A percentile compares a stretch with the other conserved stretches of the same genome.
phyloP scores from a whole-genome alignment of 2,113 vertebrate genomes.

The Antennarius striatus region DNA sequence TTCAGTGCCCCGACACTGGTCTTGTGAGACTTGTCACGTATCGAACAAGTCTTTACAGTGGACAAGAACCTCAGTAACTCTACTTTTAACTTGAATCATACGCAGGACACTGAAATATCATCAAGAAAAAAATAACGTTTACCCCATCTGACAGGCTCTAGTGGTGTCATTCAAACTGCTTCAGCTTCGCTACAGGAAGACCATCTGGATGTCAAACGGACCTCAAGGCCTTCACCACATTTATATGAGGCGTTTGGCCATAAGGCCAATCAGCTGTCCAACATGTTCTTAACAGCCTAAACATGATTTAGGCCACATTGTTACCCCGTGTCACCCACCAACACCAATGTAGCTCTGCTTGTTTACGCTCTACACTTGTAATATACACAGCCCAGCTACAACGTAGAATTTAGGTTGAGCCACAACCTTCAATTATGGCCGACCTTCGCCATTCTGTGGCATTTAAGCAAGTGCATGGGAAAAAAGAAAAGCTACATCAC shows the following conservation, averaged over 20 bases:
- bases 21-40: neutral
- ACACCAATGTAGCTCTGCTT: slow-evolving; percentile 34
- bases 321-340: slow-evolving; percentile 54
- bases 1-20: too few relatives aligned
- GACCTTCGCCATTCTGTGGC: slow-evolving; percentile 48
- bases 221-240: neutral
- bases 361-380: slow-evolving; percentile 37
- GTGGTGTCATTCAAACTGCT: neutral
- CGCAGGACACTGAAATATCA: too few relatives aligned
- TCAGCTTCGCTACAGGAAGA: neutral
- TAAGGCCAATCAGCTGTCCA: slow-evolving; percentile 44
- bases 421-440: slow-evolving; percentile 66
- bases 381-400: slow-evolving; percentile 48
- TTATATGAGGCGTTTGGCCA: slow-evolving; percentile 17
- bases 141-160: neutral
- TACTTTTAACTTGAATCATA: neutral
- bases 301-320: slow-evolving; percentile 52
- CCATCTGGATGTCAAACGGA: slow-evolving; percentile 16
- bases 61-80: neutral
- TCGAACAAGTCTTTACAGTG: neutral
- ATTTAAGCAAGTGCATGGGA: slow-evolving; percentile 15
- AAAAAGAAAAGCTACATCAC: neutral
- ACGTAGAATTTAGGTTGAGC: slow-evolving; percentile 63
- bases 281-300: slow-evolving; percentile 46
- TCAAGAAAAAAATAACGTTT: too few relatives aligned